Evolutionary conservation across 2,888 invertebrate species (phyloP).

Genomic region (Lasioglossum oenotherae): DNA sequence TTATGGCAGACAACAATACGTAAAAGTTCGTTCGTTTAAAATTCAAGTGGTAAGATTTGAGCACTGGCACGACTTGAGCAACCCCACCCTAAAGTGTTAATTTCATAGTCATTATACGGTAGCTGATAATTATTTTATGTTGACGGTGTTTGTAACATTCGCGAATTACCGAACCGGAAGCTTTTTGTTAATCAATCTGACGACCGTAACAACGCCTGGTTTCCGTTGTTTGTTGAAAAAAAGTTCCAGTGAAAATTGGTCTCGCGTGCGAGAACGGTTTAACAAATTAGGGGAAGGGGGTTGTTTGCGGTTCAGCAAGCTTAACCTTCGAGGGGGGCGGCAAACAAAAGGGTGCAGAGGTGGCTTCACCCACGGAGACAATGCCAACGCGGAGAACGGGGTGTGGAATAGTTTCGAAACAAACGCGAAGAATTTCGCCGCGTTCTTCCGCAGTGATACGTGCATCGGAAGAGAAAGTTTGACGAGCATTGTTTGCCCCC

Average conservation of each 20-base stretch:
- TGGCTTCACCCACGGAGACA: not conserved
- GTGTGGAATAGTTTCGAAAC: conserved; percentile 27
- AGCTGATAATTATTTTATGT: not conserved
- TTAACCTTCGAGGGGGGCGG: not conserved
- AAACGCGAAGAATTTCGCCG: conserved; percentile 6
- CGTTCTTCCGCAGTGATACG: conserved; percentile 45
- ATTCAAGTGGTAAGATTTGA: too few species aligned
- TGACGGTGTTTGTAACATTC: not conserved
- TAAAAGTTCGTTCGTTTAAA: too few species aligned
- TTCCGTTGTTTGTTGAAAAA: not conserved
- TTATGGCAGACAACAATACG: too few species aligned
- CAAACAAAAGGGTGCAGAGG: conserved; percentile 4
- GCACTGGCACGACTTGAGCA: too few species aligned
- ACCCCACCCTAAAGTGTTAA: not conserved
- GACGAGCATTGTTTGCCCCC: conserved; percentile 47
- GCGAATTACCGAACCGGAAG: not conserved
- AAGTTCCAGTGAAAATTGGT: not conserved
- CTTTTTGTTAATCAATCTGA: not conserved
- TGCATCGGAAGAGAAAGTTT: conserved; percentile 41
- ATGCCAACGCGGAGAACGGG: conserved; percentile 3
- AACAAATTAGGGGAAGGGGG: not conserved
- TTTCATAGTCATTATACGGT: not conserved
- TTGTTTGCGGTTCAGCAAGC: conserved; percentile 8
- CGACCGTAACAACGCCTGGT: not conserved
- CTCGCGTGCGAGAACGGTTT: not conserved